Evolutionary conservation across 2,797 vertebrate species (phyloP), one percentile per base, ranked within the genome.

Genomic region (Coracias cyanogaster): DNA sequence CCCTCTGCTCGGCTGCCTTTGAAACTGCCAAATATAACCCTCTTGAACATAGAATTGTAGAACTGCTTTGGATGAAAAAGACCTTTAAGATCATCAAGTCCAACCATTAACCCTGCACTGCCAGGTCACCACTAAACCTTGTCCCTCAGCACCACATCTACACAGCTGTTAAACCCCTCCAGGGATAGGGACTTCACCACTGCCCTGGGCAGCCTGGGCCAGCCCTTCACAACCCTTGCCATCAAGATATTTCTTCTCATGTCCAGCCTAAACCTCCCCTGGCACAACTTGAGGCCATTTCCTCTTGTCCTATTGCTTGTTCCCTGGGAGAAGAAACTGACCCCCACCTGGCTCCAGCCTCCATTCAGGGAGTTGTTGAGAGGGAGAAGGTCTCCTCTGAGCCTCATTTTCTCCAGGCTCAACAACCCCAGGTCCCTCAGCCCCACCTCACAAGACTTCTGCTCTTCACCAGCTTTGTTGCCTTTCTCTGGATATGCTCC

Each of bases 11-110:
- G 0, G 52, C 26, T 79, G 83, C 86, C 58, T 89, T 76, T 81
- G 83, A 89, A 96, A 90, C 57, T 39, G 67, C 71, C 73, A 93
- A 89, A 92, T 71, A 81, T 77, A 95, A 80, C 22, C n/a, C 77
- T 61, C 62, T 58, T 33, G 74, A 90, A 88, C 54, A 22, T 15
- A 65, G 41, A 45, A 46, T n/a, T 21, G 35, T 22, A n/a, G 20
- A 45, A 65, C n/a, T 12, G 7, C 22, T n/a, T 45, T n/a, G 62
- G 43, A n/a, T 65, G 62, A 7, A 21, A 24, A 15, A 65, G 29
- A 15, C 41, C 21, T 45, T 65, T 31, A 7, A 46, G 29, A 24
- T 65, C 14, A 65, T 22, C 29, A 45, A 17, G 29, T 24, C 61
- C 19, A 21, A 20, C 61, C 12, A 12, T 43, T 41, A 21, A 29